Conservation (phyloP, 2,797 vertebrate species). For the Bucorvus abyssinicus region DNA sequence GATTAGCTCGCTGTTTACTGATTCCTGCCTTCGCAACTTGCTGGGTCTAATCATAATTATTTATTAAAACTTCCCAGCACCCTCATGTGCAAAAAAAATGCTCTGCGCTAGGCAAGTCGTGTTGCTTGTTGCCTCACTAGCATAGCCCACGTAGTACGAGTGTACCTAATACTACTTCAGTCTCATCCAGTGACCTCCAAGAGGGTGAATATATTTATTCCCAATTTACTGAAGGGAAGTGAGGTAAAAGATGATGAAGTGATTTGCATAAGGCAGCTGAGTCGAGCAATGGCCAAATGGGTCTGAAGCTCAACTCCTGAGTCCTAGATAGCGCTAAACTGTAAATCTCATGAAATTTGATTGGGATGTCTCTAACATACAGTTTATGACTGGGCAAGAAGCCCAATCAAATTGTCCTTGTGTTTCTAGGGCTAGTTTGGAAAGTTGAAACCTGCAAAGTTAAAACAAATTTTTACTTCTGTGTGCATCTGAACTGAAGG, state of each 20-base stretch:
- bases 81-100: background rate
- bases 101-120: background rate
- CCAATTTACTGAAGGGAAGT: background rate
- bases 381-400: background rate
- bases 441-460: background rate
- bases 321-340: background rate
- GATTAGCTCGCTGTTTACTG: background rate
- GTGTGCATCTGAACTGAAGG: background rate
- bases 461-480: background rate
- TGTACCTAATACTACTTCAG: background rate
- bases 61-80: background rate
- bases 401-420: background rate
- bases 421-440: background rate
- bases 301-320: background rate
- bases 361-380: background rate
- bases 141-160: background rate
- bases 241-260: background rate
- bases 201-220: background rate
- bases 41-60: background rate
- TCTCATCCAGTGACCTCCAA: background rate
- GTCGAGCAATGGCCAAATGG: background rate
- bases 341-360: background rate
- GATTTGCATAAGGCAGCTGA: background rate
- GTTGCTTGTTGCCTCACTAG: background rate
- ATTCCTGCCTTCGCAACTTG: background rate